Evolutionary conservation across 2,888 invertebrate species (phyloP).

Genomic region (Nomada flava): DNA sequence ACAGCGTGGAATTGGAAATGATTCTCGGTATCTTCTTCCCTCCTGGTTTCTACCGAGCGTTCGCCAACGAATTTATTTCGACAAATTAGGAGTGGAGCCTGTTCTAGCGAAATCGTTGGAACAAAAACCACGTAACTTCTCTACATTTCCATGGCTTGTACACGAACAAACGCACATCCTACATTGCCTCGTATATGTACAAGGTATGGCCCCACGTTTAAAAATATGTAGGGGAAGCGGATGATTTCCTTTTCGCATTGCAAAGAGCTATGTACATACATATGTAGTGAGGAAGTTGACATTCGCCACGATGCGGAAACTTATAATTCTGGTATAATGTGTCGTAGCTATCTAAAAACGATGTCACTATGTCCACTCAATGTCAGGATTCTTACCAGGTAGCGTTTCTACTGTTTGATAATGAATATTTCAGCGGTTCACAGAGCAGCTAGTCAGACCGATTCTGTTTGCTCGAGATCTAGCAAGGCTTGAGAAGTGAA

Average conservation of each 20-base stretch:
- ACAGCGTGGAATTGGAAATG: conserved; percentile 32
- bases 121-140: conserved; percentile 21
- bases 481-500: background rate
- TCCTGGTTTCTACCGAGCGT: conserved; percentile 16
- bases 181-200: background rate
- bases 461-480: conserved; percentile 8
- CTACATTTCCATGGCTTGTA: background rate
- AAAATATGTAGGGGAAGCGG: background rate
- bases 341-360: background rate
- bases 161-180: too few relatives aligned
- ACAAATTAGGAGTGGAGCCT: conserved; percentile 22
- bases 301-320: background rate
- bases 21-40: conserved; percentile 45
- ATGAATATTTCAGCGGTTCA: background rate
- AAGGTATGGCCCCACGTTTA: background rate
- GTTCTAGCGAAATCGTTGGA: conserved; percentile 11
- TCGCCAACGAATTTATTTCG: conserved; percentile 43
- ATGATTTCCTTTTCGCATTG: conserved; percentile 11
- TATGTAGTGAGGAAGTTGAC: background rate
- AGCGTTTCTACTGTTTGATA: background rate
- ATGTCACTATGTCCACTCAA: background rate
- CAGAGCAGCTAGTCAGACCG: background rate
- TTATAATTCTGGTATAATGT: background rate
- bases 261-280: conserved; percentile 3
- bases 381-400: background rate